phyloP scores from a whole-genome alignment of 2,888 invertebrate species.

The Kuschelorhynchus macadamiae region DNA sequence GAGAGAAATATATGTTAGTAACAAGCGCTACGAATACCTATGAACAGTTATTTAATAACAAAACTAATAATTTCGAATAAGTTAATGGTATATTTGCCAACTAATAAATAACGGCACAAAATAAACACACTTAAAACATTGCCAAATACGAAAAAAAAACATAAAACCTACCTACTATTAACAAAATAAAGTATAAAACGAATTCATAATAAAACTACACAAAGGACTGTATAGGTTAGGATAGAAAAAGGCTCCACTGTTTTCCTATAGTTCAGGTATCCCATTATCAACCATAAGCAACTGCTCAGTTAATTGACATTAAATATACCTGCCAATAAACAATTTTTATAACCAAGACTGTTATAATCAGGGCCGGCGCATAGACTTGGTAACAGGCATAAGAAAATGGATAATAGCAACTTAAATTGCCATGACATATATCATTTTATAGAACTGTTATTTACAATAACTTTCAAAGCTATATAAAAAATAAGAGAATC shows the following conservation, averaged over 20 bases:
- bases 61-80: too few relatives aligned
- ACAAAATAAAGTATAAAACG: constrained; percentile 25
- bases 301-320: background rate
- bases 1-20: background rate
- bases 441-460: too few relatives aligned
- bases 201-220: constrained; percentile 33
- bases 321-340: too few relatives aligned
- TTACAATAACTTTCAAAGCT: too few relatives aligned
- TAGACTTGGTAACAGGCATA: too few relatives aligned
- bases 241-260: constrained; percentile 51
- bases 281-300: constrained; percentile 3
- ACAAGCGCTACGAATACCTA: background rate
- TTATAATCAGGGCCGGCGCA: too few relatives aligned
- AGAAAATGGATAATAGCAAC: too few relatives aligned
- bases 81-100: too few relatives aligned
- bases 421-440: too few relatives aligned
- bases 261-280: constrained; percentile 38
- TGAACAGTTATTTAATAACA: background rate
- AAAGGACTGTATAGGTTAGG: constrained; percentile 43
- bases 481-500: too few relatives aligned
- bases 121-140: background rate
- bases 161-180: constrained; percentile 28
- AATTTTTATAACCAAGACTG: too few relatives aligned
- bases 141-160: constrained; percentile 23
- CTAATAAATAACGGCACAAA: background rate